Evolutionary conservation across 2,888 invertebrate species (phyloP).

Genomic region (Chymomyza caudatula): DNA sequence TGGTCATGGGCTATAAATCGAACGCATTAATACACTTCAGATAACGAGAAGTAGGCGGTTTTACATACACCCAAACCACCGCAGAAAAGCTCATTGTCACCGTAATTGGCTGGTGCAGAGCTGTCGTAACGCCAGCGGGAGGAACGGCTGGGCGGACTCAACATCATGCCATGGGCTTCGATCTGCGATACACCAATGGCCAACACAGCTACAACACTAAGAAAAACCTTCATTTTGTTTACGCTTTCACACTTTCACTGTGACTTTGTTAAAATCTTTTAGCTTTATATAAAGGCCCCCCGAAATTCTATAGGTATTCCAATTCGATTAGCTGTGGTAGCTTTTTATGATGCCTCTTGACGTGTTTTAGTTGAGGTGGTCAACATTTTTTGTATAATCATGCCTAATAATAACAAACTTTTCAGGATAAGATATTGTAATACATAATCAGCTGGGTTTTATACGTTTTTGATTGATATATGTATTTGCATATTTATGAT

Average conservation of each 20-base stretch:
- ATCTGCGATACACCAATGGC: conserved; percentile 51
- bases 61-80: conserved; percentile 78
- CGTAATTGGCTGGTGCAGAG: conserved; percentile 79
- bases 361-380: not conserved
- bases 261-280: not conserved
- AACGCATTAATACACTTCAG: not conserved
- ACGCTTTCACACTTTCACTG: not conserved
- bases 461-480: not conserved
- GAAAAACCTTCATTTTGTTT: conserved; percentile 42
- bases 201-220: conserved; percentile 42
- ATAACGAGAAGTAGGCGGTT: not conserved
- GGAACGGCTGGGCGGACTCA: conserved; percentile 80
- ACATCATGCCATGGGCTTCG: conserved; percentile 80
- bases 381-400: not conserved
- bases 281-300: not conserved
- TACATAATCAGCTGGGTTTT: not conserved
- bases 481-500: no score
- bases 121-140: conserved; percentile 80
- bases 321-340: not conserved
- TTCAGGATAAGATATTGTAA: not conserved
- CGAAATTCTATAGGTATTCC: not conserved
- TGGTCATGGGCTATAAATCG: conserved; percentile 74
- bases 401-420: not conserved
- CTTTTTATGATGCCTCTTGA: not conserved
- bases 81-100: conserved; percentile 80